phyloP scores from a whole-genome alignment of 2,113 vertebrate species.

The Furnarius figulus region DNA sequence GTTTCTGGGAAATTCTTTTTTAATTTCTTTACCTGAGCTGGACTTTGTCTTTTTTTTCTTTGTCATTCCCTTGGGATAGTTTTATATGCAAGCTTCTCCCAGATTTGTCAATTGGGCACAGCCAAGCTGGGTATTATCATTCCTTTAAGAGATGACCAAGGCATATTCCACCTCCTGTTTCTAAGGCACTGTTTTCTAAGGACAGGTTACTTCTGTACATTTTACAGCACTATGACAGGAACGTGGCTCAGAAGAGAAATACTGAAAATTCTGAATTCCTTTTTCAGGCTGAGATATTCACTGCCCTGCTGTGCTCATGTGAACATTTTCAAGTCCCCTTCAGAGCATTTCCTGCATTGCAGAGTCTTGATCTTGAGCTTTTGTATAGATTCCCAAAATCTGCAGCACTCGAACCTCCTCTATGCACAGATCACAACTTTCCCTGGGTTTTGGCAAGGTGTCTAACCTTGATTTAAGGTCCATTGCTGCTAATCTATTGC shows the following conservation, averaged over 20 bases:
- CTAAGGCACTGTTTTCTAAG: background rate
- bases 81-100: background rate
- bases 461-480: background rate
- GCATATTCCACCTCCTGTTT: background rate
- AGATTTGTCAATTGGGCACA: background rate
- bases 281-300: background rate
- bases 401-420: background rate
- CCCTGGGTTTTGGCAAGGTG: background rate
- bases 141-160: background rate
- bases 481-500: background rate
- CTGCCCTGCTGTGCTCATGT: background rate
- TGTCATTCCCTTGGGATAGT: background rate
- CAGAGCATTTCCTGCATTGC: background rate
- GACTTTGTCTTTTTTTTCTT: background rate
- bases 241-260: background rate
- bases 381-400: background rate
- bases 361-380: background rate
- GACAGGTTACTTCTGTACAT: background rate
- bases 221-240: background rate
- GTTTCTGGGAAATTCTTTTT: background rate
- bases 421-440: background rate
- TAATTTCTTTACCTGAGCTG: background rate
- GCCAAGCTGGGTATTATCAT: background rate
- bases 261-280: background rate
- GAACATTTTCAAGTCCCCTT: background rate